Evolutionary conservation across 2,797 vertebrate genomes (phyloP), one percentile per base, ranked within the genome.

Genomic region (Xiphophorus birchmanni): DNA sequence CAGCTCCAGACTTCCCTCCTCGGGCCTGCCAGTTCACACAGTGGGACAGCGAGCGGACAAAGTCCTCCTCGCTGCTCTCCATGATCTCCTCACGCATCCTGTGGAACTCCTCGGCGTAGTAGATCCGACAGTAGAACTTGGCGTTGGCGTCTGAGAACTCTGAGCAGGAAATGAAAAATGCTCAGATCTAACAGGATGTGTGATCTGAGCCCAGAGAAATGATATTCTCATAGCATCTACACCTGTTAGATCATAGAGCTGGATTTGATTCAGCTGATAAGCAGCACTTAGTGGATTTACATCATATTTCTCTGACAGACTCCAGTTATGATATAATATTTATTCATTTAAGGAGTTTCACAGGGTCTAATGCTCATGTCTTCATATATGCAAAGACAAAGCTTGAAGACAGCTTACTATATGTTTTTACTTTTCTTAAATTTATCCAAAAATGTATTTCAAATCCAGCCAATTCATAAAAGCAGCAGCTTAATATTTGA

Each of bases 21-120:
- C 98, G 96, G 29, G 99, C 98, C 91, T 99, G 99, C 99, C 99
- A 99, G 87, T 99, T 99, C 35, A 97, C 96, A 0, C 98, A 99
- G 91, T 98, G 99, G 2, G 98, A 99, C 12, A 99, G 97, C 0
- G 99, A 99, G 35, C 96, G 96, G 76, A 99, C 96, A 29, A 99
- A 99, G 82, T 99, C 97, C n/a, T 99, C 98, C 78, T 99, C 97
- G 0, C 94, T 95, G 94, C 97, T 99, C 91, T 97, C 98, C 95
- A 99, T 95, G 87, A 99, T 98, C 87, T 97, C 97, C 75, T 97
- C 97, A 0, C 99, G 96, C 98, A 99, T 99, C 92, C 96, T 97
- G 84, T 99, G 98, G 82, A 99, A 99, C 89, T 99, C 98, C 74
- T 98, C 96, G 0, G 98, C 98, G 0, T 99, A 99, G 95, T 99